These are phyloP conservation scores for Chionoecetes opilio DNA, from an alignment of 1,140 invertebrate species.

Conservation along the genomic window DNA sequence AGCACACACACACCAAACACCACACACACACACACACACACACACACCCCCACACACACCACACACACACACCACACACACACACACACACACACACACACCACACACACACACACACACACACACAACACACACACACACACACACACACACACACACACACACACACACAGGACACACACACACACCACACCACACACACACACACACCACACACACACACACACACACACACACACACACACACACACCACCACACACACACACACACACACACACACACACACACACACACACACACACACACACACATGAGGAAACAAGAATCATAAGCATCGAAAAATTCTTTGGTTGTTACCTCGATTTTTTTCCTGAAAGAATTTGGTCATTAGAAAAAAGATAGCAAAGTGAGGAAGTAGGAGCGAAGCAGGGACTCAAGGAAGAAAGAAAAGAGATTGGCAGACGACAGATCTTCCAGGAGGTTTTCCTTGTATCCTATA, in stretches of 20 bases:
- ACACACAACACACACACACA: too few relatives aligned
- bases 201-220: constrained; percentile 45
- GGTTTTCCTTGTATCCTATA: too few relatives aligned
- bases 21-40: constrained; percentile 47
- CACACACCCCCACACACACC: constrained; percentile 50
- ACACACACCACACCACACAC: background rate
- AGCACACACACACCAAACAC: background rate
- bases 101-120: constrained; percentile 52
- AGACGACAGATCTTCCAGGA: too few relatives aligned
- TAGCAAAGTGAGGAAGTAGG: too few relatives aligned
- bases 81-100: constrained; percentile 50
- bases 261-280: constrained; percentile 34
- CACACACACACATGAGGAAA: constrained; percentile 35
- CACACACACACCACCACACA: constrained; percentile 38
- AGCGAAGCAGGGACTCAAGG: too few relatives aligned
- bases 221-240: constrained; percentile 55
- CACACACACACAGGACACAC: background rate
- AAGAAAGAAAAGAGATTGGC: too few relatives aligned
- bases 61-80: constrained; percentile 20
- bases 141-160: too few relatives aligned
- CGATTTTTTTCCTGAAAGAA: too few relatives aligned
- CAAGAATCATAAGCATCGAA: too few relatives aligned
- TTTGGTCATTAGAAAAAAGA: too few relatives aligned
- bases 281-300: constrained; percentile 47
- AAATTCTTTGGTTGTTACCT: too few relatives aligned